phyloP scores from a whole-genome alignment of 2,888 invertebrate genomes.

The Abscondita cerata region DNA sequence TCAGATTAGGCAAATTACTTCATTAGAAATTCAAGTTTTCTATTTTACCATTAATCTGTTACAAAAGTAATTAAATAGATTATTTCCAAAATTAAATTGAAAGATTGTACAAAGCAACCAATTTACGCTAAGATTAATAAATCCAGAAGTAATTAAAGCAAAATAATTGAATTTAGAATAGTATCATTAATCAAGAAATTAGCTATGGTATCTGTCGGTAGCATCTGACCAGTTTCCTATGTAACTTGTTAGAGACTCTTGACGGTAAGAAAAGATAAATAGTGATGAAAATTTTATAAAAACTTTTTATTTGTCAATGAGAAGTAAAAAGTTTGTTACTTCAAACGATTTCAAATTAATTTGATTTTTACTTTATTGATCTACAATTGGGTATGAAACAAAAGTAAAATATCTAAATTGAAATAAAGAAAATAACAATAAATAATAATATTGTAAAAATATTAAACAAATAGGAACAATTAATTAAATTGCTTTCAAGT shows the following conservation, averaged over 20 bases:
- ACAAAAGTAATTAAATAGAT: not conserved
- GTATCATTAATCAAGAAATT: conserved; percentile 26
- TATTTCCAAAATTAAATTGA: not conserved
- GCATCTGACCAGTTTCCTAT: conserved; percentile 28
- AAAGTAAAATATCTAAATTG: too few relatives aligned
- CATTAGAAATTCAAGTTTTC: too few relatives aligned
- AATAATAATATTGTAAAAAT: too few relatives aligned
- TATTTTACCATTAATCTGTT: not conserved
- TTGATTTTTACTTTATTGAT: too few relatives aligned
- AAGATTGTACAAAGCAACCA: not conserved
- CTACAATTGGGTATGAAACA: too few relatives aligned
- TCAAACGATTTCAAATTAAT: too few relatives aligned
- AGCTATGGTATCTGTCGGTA: conserved; percentile 16
- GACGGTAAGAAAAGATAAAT: not conserved
- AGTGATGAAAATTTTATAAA: too few relatives aligned
- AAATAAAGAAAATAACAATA: too few relatives aligned
- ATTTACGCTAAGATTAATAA: conserved; percentile 13
- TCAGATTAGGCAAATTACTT: not conserved
- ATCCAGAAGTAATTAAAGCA: conserved; percentile 22
- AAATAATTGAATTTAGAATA: conserved; percentile 19
- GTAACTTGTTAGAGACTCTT: conserved; percentile 10
- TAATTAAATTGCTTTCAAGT: too few relatives aligned
- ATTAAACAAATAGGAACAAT: too few relatives aligned
- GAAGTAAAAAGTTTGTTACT: too few relatives aligned
- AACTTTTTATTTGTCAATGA: too few relatives aligned